Percentiles rank a stretch among this genome's conserved stretches.
These are phyloP conservation scores for Carcina quercana DNA, from an alignment of 2,888 invertebrate species.

Conservation along the genomic window DNA sequence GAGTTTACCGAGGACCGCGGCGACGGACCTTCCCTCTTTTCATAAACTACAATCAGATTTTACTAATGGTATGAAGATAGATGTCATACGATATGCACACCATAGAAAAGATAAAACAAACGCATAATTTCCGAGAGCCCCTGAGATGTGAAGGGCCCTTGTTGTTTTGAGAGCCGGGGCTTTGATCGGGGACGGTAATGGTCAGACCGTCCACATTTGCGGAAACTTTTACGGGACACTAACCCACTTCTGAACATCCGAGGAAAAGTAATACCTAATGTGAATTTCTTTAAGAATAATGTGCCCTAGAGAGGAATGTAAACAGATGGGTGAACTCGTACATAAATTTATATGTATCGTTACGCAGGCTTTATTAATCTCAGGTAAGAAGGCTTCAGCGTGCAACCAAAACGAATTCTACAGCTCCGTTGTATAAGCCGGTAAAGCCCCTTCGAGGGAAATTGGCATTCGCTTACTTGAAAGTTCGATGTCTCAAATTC, in stretches of 20 bases:
- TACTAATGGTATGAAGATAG: no score
- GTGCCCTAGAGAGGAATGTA: neutral
- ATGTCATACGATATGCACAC: neutral
- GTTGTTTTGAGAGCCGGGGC: constrained; percentile 37
- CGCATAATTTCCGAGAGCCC: constrained; percentile 40
- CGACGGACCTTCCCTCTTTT: no score
- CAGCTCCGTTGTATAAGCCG: constrained; percentile 14
- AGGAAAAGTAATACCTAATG: constrained; percentile 43
- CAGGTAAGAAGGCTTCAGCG: constrained; percentile 1
- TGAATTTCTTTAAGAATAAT: constrained; percentile 37
- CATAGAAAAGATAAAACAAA: constrained; percentile 31
- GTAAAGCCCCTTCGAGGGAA: constrained; percentile 17
- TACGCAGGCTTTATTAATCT: neutral
- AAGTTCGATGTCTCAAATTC: constrained; percentile 18
- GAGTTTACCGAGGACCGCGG: no score
- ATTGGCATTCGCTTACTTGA: constrained; percentile 20
- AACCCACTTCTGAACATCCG: constrained; percentile 54
- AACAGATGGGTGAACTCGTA: neutral
- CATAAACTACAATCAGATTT: no score
- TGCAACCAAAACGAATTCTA: constrained; percentile 1
- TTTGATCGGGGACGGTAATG: constrained; percentile 59
- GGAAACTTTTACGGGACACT: constrained; percentile 69
- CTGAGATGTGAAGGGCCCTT: constrained; percentile 35
- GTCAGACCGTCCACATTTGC: constrained; percentile 48
- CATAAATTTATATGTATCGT: neutral